Conservation (phyloP, 2,113 vertebrate genomes). For the Grammomys surdaster region DNA sequence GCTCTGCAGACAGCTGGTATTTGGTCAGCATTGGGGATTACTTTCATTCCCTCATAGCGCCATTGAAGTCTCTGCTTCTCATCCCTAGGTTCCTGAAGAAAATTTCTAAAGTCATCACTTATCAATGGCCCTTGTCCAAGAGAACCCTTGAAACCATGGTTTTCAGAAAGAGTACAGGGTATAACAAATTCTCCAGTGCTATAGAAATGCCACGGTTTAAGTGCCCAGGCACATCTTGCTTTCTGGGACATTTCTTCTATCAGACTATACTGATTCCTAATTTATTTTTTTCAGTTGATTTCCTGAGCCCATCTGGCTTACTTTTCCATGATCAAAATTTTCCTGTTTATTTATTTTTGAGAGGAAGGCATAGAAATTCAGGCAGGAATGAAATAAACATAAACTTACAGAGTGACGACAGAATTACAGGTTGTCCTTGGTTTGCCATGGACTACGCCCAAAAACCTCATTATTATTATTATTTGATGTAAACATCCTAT, state of each 20-base stretch:
- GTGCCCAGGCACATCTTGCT: not conserved
- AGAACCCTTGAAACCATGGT: not conserved
- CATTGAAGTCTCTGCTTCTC: not conserved
- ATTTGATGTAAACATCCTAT: not conserved
- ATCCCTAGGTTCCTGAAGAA: not conserved
- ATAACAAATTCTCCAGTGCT: not conserved
- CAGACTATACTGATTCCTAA: not conserved
- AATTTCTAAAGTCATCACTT: not conserved
- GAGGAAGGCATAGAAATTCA: not conserved
- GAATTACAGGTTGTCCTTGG: not conserved
- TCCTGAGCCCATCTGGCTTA: not conserved
- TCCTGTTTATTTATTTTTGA: not conserved
- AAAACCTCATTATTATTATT: not conserved
- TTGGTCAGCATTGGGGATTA: not conserved
- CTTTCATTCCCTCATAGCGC: not conserved
- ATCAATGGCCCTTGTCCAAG: not conserved
- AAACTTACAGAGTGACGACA: not conserved
- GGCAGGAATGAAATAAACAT: not conserved
- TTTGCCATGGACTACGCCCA: not conserved
- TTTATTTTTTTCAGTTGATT: not conserved
- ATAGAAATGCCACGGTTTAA: not conserved
- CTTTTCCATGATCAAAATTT: not conserved
- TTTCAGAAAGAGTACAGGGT: not conserved
- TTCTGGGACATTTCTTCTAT: not conserved
- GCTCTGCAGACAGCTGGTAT: not conserved